Conservation (phyloP, 2,113 vertebrate species). For the Acanthochromis polyacanthus region DNA sequence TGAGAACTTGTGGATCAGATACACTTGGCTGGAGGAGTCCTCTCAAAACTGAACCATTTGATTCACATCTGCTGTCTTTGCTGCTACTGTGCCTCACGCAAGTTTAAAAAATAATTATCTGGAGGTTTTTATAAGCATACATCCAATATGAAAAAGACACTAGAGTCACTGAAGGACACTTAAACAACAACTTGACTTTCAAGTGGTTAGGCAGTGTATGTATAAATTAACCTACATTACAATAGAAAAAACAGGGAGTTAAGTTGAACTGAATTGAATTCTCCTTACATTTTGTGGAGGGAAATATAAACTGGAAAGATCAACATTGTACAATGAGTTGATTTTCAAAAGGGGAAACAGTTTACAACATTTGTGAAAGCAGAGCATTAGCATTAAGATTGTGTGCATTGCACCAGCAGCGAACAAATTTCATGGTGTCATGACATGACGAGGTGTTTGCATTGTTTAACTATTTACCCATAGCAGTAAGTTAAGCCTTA, state of each 20-base stretch:
- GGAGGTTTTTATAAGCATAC: neutral
- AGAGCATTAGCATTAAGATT: too few species aligned
- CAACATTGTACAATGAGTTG: too few species aligned
- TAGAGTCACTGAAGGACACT: neutral
- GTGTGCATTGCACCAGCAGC: too few species aligned
- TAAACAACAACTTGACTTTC: neutral
- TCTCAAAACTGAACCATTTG: constrained; percentile 41
- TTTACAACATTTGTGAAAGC: too few species aligned
- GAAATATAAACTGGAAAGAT: neutral
- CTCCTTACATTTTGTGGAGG: neutral
- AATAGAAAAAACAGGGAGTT: neutral
- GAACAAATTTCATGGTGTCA: too few species aligned
- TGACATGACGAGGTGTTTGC: too few species aligned
- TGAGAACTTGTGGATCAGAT: constrained; percentile 45
- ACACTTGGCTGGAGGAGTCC: constrained; percentile 34
- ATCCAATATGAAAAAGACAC: neutral
- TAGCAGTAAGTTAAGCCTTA: too few species aligned
- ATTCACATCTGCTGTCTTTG: constrained; percentile 24
- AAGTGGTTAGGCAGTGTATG: neutral
- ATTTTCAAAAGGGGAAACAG: too few species aligned
- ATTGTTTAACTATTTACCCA: too few species aligned
- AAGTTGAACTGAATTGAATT: neutral
- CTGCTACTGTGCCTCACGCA: constrained; percentile 11
- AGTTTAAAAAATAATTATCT: constrained; percentile 9
- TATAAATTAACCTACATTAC: neutral